phyloP scores from a whole-genome alignment of 64 coral and sea anemone species.

The Acropora tenuis region DNA sequence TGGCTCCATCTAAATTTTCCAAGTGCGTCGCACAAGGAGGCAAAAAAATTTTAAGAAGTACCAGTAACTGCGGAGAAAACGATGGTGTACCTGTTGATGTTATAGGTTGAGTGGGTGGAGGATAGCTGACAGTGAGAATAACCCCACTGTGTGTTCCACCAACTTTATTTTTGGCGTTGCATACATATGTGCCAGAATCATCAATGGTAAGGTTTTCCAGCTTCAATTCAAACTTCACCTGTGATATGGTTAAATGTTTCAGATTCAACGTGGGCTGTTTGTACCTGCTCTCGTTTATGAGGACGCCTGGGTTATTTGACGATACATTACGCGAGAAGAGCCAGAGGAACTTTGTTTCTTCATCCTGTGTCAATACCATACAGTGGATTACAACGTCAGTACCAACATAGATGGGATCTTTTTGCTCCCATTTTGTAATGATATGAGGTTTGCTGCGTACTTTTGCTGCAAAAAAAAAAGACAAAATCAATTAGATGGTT shows the following conservation, averaged over 20 bases:
- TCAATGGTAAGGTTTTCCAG: conserved; percentile 8
- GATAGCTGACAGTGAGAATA: conserved; percentile 13
- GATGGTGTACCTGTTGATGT: neutral
- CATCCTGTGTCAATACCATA: neutral
- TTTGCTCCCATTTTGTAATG: neutral
- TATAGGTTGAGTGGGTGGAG: neutral
- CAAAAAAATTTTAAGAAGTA: too few species aligned
- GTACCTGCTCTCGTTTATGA: conserved; percentile 6
- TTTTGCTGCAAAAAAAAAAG: neutral
- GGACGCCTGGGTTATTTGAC: neutral
- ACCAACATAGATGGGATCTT: neutral
- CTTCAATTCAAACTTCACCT: neutral
- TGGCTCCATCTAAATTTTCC: too few species aligned
- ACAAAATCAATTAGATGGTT: neutral
- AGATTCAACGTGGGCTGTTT: neutral
- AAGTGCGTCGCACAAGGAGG: too few species aligned
- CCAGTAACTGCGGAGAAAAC: neutral
- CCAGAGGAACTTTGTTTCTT: neutral
- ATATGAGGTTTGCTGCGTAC: neutral
- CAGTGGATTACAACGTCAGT: neutral
- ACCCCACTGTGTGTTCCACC: neutral
- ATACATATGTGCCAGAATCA: conserved; percentile 38
- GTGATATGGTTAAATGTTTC: neutral
- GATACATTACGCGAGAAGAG: neutral
- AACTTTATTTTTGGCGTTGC: conserved; percentile 20